phyloP scores from a whole-genome alignment of 2,888 invertebrate genomes.

The Tipula confusa region DNA sequence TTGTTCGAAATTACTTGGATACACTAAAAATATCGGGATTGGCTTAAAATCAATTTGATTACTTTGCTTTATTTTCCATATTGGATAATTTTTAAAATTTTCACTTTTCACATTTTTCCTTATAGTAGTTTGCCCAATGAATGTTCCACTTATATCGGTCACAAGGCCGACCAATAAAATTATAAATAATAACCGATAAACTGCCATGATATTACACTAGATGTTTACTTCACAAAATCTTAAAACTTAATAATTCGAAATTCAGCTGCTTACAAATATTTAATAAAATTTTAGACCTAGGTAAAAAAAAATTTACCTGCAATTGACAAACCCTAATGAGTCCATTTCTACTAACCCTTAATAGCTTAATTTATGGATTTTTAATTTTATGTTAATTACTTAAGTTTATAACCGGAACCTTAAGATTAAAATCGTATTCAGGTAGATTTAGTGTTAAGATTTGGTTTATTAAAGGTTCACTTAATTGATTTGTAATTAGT shows the following conservation, averaged over 20 bases:
- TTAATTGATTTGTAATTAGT: too few relatives aligned
- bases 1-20: neutral
- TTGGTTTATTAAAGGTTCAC: too few relatives aligned
- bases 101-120: neutral
- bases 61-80: constrained; percentile 33
- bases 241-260: neutral
- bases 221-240: neutral
- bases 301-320: neutral
- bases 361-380: neutral
- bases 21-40: constrained; percentile 30
- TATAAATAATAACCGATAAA: neutral
- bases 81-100: constrained; percentile 31
- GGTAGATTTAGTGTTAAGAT: too few relatives aligned
- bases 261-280: neutral
- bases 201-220: neutral
- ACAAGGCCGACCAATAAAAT: neutral
- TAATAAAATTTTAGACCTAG: neutral
- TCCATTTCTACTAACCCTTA: neutral
- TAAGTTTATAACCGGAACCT: neutral
- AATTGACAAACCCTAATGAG: neutral
- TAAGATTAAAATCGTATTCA: neutral
- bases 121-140: neutral
- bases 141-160: neutral
- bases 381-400: neutral
- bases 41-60: constrained; percentile 32